Conservation (phyloP, 2,113 vertebrate genomes). For the Saimiri boliviensis region DNA sequence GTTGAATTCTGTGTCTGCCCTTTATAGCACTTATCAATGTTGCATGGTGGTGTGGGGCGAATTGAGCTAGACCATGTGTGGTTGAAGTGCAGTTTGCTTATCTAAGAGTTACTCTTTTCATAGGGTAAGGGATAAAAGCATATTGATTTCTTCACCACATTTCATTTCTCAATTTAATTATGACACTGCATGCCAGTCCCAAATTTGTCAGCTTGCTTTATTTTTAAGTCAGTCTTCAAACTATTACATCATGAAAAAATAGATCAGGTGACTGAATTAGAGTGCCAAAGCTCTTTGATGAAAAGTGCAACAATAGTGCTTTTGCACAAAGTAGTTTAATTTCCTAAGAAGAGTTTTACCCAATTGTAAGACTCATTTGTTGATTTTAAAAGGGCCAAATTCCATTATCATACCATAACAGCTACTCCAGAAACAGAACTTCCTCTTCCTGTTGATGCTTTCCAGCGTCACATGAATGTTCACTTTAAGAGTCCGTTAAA, state of each 20-base stretch:
- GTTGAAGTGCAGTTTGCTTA: not conserved
- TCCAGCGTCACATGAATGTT: constrained; percentile 71
- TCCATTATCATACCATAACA: constrained; percentile 75
- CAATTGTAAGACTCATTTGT: constrained; percentile 68
- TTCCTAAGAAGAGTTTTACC: constrained; percentile 49
- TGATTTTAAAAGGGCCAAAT: constrained; percentile 79
- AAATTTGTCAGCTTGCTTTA: not conserved
- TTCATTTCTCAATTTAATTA: constrained; percentile 22
- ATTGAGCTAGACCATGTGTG: not conserved
- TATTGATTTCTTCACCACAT: not conserved
- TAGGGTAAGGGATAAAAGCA: not conserved
- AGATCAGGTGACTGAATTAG: not conserved
- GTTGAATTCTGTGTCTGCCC: not conserved
- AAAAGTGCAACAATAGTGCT: not conserved
- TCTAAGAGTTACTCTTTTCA: not conserved
- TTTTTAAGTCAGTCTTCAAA: not conserved
- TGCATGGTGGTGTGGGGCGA: not conserved
- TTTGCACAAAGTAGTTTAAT: constrained; percentile 53
- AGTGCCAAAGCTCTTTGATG: constrained; percentile 42
- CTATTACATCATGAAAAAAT: not conserved
- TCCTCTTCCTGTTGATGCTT: constrained; percentile 81
- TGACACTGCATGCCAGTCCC: not conserved
- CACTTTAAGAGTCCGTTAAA: constrained; percentile 70
- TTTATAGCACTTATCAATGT: not conserved
- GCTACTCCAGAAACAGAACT: constrained; percentile 73